Conservation (phyloP, 2,888 invertebrate genomes). For the Eupithecia centaureata region DNA sequence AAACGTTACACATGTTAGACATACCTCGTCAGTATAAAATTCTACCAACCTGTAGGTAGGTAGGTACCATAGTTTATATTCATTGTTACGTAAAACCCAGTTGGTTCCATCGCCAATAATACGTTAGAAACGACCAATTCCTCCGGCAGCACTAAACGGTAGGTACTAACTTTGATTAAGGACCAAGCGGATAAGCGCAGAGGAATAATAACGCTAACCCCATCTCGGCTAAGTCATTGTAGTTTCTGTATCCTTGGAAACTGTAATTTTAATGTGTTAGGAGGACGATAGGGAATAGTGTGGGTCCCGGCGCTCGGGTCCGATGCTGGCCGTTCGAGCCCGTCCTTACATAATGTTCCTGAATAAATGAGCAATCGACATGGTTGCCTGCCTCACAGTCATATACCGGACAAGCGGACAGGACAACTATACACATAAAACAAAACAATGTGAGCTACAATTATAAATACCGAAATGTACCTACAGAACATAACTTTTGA, state of each 20-base stretch:
- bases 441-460: not conserved
- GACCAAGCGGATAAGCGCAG: conserved; percentile 67
- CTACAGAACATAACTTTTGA: not conserved
- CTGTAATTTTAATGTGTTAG: conserved; percentile 79
- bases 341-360: conserved; percentile 57
- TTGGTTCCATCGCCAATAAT: conserved; percentile 49
- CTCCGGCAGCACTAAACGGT: conserved; percentile 60
- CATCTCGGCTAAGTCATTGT: conserved; percentile 71
- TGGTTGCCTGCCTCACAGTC: not conserved
- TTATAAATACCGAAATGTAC: not conserved
- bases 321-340: conserved; percentile 42
- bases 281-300: conserved; percentile 67
- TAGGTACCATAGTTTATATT: not conserved
- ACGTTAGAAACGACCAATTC: conserved; percentile 56
- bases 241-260: conserved; percentile 76
- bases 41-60: not conserved
- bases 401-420: not conserved
- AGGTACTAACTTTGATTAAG: conserved; percentile 80
- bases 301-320: conserved; percentile 59
- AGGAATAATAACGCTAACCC: conserved; percentile 79
- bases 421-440: not conserved
- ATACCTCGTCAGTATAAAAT: not conserved
- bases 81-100: conserved; percentile 32
- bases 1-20: not conserved
- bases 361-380: conserved; percentile 25